Evolutionary conservation across 2,113 vertebrate genomes (phyloP), one percentile per base, ranked within the genome.

Genomic region (Galbula dea): DNA sequence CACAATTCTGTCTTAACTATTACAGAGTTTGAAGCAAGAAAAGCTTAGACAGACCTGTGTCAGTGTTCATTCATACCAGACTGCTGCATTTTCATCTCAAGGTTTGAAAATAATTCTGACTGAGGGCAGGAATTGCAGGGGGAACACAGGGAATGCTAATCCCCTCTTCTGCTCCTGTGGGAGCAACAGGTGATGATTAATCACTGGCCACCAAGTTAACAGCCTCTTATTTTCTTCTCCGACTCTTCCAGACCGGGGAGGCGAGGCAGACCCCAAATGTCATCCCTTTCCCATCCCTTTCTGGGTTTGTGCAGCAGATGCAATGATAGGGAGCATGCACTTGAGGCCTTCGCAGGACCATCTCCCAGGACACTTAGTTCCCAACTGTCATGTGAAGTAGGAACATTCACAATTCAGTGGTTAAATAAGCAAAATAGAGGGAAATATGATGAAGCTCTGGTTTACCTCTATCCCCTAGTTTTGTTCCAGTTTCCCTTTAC

Each of bases 1-100:
- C 88, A 93, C 90, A 96, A 95, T 91, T 87, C 95, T 79, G 75
- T 93, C 87, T 95, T 86, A 96, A 94, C 94, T 82, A 94, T 86
- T 83, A 86, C 79, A 19, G 76, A 86, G 83, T 94, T 76, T 93
- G 72, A 95, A 96, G 91, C 66, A 54, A 94, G 89, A 93, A 93
- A 63, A 84, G 87, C 73, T 95, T 88, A 96, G 74, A 89, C 79
- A 93, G 91, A 94, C 90, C 85, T 94, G 9, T 94, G 91, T 94
- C 57, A 8, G 59, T 84, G 94, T 82, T 95, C 89, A 82, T 90
- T 96, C 95, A 90, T 91, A 91, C 86, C 93, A 94, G 79, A 90
- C 74, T 65, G 17, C 49, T 94, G 80, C 83, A 88, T 94, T 97
- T 91, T 90, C 76, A 76, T 85, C 8, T 22, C 83, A 85, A 83